Evolutionary conservation across 1,140 invertebrate genomes (phyloP), one percentile per base, ranked within the genome.

Genomic region (Bradynema listronoti): DNA sequence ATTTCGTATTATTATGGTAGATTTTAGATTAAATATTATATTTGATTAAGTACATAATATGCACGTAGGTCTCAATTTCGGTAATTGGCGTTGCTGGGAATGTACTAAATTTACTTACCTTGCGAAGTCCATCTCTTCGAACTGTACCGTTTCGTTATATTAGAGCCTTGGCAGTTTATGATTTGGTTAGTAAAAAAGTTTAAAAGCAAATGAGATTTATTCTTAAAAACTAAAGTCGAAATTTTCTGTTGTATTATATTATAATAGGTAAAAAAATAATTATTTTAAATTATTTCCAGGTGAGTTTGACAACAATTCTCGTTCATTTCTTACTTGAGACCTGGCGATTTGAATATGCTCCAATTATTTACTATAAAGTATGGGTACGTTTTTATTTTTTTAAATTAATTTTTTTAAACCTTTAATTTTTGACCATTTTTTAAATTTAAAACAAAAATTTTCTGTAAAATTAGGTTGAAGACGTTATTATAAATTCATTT

Each of bases 71-170:
- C 5, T 45, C 29, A 33, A 68, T 73, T 30, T 72, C 69, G 16
- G 25, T 72, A 9, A 19, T 75, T 29, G 72, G 72, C 4, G 69
- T 75, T 2, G 47, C 49, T 27, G 74, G 74, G 1, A 75, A 75
- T 60, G 60, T 75, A 14, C 34, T 75, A 4, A 75, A 75, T 49
- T 33, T 75, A 9, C 62, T 66, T 41, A 77, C 72, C 0, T 33
- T 75, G 36, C 56, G 73, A 33, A 68, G 57, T 54, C 72, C 71
- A 0, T 69, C 68, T 11, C 63, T 75, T 3, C 68, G 68, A 32
- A 78, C 73, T 9, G 74, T 75, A 19, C 72, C 72, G 6, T 75
- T 75, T 50, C 71, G 74, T 58, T 75, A 74, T 47, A 75, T 75
- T 46, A 59, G 73, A 22, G 58, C 75, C 11, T 46, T 75, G 41